Evolutionary conservation across 2,888 invertebrate species (phyloP), one percentile per base, ranked within the genome.

Genomic region (Capitulum mitella): DNA sequence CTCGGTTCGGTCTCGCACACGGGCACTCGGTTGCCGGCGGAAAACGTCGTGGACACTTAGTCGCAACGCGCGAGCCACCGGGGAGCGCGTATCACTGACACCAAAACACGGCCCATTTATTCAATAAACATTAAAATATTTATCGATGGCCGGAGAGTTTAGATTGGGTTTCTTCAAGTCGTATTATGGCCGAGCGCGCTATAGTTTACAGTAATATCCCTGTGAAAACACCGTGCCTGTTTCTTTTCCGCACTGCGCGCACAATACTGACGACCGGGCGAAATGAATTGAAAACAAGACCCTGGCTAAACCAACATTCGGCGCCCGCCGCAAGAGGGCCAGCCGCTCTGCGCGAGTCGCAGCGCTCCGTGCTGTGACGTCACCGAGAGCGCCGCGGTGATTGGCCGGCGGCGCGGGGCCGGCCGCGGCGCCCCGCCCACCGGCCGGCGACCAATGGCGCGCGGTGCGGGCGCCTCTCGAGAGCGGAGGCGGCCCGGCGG

Each of bases 1-100:
- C 81, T 84, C n/a, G n/a, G n/a, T 51, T 79, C 80, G n/a, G 81
- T 26, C 8, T 22, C 22, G 1, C 37, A 10, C n/a, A n/a, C n/a
- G 34, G 70, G 40, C 37, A 34, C 40, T 1, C 22, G 70, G 40
- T 22, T 8, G 37, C 40, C 37, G 22, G 37, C 26, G 1, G 70
- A 22, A 40, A 37, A 70, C 70, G 70, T 70, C 70, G 70, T 40
- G 37, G 26, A 61, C 61, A 61, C 61, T 61, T 32, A 14, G 32
- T 34, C 32, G 8, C 61, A 5, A 12, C 34, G 16, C 32, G 8
- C 12, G 19, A 10, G 32, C 34, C 34, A 34, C 61, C 16, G 61
- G 61, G 1, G 29, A 61, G 16, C 32, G 61, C 32, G 16, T 32
- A 29, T 26, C 70, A 70, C 70, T 34, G 22, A 22, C 34, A 10